Conservation (phyloP, 2,888 invertebrate genomes). For the Margaritifera margaritifera region DNA sequence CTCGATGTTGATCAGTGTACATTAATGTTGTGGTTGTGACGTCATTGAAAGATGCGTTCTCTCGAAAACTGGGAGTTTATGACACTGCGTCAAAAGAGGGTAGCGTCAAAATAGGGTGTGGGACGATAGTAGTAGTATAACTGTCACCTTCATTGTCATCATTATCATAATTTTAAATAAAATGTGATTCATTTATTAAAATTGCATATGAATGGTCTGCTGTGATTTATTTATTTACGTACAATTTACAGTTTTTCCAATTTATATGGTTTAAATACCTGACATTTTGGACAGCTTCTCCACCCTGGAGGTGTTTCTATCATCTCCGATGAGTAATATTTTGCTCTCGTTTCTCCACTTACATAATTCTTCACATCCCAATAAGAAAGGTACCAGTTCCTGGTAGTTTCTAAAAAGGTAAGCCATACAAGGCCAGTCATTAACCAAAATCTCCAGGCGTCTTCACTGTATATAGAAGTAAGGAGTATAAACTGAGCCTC, state of each 20-base stretch:
- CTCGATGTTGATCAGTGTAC: too few species aligned
- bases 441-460: constrained; percentile 12
- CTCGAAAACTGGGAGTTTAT: too few species aligned
- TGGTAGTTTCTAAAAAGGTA: constrained; percentile 28
- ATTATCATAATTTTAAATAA: too few species aligned
- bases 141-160: too few species aligned
- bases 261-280: constrained; percentile 21
- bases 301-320: constrained; percentile 50
- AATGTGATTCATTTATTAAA: too few species aligned
- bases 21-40: too few species aligned
- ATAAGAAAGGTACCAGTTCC: constrained; percentile 48
- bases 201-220: too few species aligned
- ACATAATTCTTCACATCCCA: constrained; percentile 48
- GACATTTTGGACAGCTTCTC: constrained; percentile 53
- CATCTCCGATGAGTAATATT: constrained; percentile 32
- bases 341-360: constrained; percentile 37
- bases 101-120: too few species aligned
- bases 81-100: too few species aligned
- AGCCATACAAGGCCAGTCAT: constrained; percentile 19
- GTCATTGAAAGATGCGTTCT: too few species aligned
- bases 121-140: too few species aligned
- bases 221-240: neutral
- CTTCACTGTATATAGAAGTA: constrained; percentile 41
- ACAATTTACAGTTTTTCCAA: neutral
- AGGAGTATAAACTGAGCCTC: constrained; percentile 47